phyloP scores from a whole-genome alignment of 2,113 vertebrate species.

The Romanogobio albipinnatus region DNA sequence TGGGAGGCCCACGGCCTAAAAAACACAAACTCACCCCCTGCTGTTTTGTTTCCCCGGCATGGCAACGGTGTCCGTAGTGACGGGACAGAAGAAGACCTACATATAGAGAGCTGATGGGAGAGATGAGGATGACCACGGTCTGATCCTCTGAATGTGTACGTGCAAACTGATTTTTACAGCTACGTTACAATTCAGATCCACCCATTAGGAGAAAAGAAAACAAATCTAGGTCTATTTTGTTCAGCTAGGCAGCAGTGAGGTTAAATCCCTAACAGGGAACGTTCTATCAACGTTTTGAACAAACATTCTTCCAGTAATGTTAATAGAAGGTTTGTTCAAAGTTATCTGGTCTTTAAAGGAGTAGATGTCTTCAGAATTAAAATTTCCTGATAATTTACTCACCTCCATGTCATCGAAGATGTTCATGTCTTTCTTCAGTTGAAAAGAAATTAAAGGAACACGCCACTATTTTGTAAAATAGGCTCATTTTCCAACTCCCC shows the following conservation, averaged over 20 bases:
- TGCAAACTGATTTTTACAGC: neutral
- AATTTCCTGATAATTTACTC: too few species aligned
- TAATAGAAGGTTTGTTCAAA: too few species aligned
- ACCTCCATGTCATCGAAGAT: too few species aligned
- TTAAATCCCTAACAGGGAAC: too few species aligned
- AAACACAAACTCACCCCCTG: slow-evolving; percentile 52
- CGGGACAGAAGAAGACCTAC: slow-evolving; percentile 67
- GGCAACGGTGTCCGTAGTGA: slow-evolving; percentile 74
- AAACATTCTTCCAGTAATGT: too few species aligned
- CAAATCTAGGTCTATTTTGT: neutral
- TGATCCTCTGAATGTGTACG: neutral
- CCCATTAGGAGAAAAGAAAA: neutral
- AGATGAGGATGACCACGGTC: neutral
- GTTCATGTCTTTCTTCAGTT: too few species aligned
- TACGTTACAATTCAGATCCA: neutral
- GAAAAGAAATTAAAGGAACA: too few species aligned
- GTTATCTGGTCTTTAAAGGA: too few species aligned
- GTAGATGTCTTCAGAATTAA: too few species aligned
- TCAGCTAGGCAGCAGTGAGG: neutral
- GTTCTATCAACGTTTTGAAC: too few species aligned
- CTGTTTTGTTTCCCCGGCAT: slow-evolving; percentile 69
- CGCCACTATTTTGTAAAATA: too few species aligned
- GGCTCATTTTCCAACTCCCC: too few species aligned
- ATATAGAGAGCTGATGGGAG: neutral
- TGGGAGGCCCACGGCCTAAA: slow-evolving; percentile 37